Base-by-base conservation (phyloP, 2,888 invertebrate genomes). In the Ornithoptera priamus region DNA sequence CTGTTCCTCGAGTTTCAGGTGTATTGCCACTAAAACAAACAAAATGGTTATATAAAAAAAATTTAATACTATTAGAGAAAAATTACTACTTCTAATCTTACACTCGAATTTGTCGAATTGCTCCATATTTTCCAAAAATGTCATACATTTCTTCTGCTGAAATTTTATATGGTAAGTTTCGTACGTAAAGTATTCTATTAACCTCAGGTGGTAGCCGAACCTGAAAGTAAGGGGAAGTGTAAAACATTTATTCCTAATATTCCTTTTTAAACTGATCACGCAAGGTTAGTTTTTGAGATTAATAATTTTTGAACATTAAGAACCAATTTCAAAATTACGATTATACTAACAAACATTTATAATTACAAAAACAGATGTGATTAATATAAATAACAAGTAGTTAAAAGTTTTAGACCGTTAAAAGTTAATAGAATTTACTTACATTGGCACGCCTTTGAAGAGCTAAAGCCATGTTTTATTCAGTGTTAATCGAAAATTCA, bases 121-220 rank as follows among this genome's bases (percentile, higher is more conserved):
- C 99, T 78, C 99, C 99, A 92, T 99, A 99, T 93, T 99, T 99
- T 22, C 99, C 99, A 94, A 99, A 99, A 74, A 99, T 99, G 90
- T 99, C 99, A 85, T 99, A 99, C 99, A 99, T 99, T 95, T 99
- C 99, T 89, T 99, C 99, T 8, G 97, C 98, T 65, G 99, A 99
- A 77, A 99, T 99, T 94, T 99, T 99, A 83, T 99, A 99, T 0
- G 99, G 99, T 72, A 99, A 93, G 92, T 99, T 99, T 81, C 99
- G 94, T 15, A 99, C 96, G 85, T 99, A 99, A 5, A 99, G 92
- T 71, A 99, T 97, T 83, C 99, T 94, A 85, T 99, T 99, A 3
- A 99, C 99, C 94, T 99, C 99, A 73, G 99, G 99, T 42, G 99
- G 99, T 73, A 99, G 94, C 75, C 99, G 95, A 67, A 99, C 98